Conservation (phyloP, 1,140 invertebrate species). For the Colletes gigas region DNA sequence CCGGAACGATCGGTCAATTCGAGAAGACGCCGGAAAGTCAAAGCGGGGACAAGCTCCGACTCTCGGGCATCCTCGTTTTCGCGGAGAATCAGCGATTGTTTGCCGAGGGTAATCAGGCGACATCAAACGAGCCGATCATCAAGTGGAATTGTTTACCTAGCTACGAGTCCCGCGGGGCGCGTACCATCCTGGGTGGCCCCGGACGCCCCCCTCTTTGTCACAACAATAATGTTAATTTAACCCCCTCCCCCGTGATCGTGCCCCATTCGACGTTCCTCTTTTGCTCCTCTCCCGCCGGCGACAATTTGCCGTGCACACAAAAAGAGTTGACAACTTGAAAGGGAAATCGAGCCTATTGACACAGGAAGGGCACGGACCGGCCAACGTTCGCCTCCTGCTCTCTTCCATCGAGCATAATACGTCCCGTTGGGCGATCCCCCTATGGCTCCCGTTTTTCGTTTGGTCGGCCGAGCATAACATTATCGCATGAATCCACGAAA, state of each 20-base stretch:
- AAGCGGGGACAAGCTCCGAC: not conserved
- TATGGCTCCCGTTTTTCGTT: constrained; percentile 58
- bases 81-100: constrained; percentile 78
- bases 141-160: constrained; percentile 81
- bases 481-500: constrained; percentile 62
- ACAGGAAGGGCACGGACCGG: constrained; percentile 66
- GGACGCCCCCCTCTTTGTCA: constrained; percentile 71
- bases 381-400: constrained; percentile 43
- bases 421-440: constrained; percentile 54
- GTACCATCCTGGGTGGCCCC: constrained; percentile 58
- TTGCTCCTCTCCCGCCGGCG: constrained; percentile 59
- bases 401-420: constrained; percentile 57
- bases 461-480: constrained; percentile 64
- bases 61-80: constrained; percentile 60
- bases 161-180: constrained; percentile 57
- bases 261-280: constrained; percentile 5
- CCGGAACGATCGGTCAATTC: constrained; percentile 41
- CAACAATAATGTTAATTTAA: constrained; percentile 82
- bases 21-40: constrained; percentile 28
- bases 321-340: constrained; percentile 82
- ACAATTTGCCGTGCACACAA: constrained; percentile 80
- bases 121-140: constrained; percentile 82
- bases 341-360: constrained; percentile 82
- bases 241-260: constrained; percentile 28
- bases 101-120: constrained; percentile 80